Conservation (phyloP, 1,140 invertebrate species). For the Drosophila ironensis region DNA sequence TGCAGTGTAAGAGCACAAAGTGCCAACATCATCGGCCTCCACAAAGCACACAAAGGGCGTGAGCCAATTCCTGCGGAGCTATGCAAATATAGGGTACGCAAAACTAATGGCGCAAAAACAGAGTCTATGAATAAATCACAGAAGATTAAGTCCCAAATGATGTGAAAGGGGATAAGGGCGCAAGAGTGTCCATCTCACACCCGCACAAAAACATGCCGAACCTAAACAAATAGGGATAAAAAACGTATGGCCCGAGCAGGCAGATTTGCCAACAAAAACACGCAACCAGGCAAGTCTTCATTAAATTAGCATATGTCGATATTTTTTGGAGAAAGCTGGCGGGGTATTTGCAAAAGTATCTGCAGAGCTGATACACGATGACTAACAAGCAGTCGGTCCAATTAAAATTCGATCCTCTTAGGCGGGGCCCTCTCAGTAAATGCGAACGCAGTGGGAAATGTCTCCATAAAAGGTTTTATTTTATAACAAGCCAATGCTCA, state of each 20-base stretch:
- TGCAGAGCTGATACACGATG: neutral
- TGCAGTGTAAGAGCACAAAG: slow-evolving; percentile 21
- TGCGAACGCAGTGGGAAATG: no score
- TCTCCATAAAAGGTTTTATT: slow-evolving; percentile 3
- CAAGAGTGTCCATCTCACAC: slow-evolving; percentile 30
- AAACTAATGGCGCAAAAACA: slow-evolving; percentile 70
- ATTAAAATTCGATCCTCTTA: slow-evolving; percentile 28
- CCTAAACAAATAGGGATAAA: slow-evolving; percentile 60
- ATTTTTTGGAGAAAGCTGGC: slow-evolving; percentile 7
- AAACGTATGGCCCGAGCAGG: slow-evolving; percentile 14
- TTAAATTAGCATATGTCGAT: slow-evolving; percentile 54
- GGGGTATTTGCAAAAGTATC: neutral
- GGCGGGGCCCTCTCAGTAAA: no score
- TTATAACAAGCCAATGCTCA: slow-evolving; percentile 2
- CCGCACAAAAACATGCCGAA: neutral
- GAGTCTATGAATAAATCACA: slow-evolving; percentile 78
- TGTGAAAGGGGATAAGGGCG: slow-evolving; percentile 65
- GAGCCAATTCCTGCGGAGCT: slow-evolving; percentile 25
- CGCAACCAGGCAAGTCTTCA: slow-evolving; percentile 25
- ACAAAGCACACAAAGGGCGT: slow-evolving; percentile 4
- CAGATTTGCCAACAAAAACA: slow-evolving; percentile 8
- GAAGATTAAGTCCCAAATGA: slow-evolving; percentile 70
- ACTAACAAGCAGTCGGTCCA: slow-evolving; percentile 1
- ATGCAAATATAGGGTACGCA: slow-evolving; percentile 70
- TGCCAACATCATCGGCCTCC: no score